Evolutionary conservation across 2,888 invertebrate species (phyloP), one percentile per base, ranked within the genome.

Genomic region (Geophilus truncorum): DNA sequence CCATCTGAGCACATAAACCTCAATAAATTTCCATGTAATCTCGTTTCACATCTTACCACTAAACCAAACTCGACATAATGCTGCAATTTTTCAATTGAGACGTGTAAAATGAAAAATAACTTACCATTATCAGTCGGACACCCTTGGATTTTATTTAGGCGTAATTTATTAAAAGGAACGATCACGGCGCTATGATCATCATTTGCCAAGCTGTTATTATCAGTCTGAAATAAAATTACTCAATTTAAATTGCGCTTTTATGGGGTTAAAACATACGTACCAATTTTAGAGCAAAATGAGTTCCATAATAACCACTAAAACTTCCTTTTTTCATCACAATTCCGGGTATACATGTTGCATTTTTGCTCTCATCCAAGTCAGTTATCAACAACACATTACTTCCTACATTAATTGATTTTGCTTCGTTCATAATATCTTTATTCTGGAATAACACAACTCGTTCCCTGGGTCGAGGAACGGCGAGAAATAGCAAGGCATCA

Each of bases 1-100:
- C 70, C 70, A 70, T 70, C 70, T 70, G 70, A 70, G 28, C 70
- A 51, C 51, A 51, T 51, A 51, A 51, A 51, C 51, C 51, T 21
- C 51, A 51, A 51, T 51, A 51, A 51, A 51, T 51, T 51, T 51
- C 51, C 2, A 3, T 21, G 45, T 21, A 51, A 51, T 51, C 51
- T 15, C n/a, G 18, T 51, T 15, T 18, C 51, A 51, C 51, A 51
- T 51, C 51, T 51, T 7, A 51, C 51, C 51, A 21, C 18, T 51
- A n/a, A 5, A 51, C 51, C 18, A 18, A 0, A 18, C n/a, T 3
- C 18, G 9, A 51, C 1, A n/a, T n/a, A 45, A n/a, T 15, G 15
- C 10, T 40, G 32, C 15, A 40, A 40, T 15, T 45, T 45, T 45
- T 45, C 45, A 15, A n/a, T 45, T 15, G 32, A 32, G 9, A 32